Evolutionary conservation across 1,140 invertebrate genomes (phyloP).

Genomic region (Cylas formicarius): DNA sequence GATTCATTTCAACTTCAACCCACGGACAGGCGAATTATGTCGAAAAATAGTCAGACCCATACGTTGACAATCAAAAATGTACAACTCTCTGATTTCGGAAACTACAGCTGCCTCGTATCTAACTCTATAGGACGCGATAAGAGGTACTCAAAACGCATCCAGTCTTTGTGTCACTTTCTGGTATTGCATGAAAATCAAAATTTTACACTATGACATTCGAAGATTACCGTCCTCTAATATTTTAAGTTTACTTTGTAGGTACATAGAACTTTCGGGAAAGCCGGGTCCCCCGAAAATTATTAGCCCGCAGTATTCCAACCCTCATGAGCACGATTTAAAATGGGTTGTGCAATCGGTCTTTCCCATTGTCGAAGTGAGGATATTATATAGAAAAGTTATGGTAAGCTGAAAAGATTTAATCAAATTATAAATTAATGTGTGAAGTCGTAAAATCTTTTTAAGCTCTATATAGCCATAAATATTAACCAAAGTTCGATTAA

Average conservation of each 20-base stretch:
- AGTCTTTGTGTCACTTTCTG: too few relatives aligned
- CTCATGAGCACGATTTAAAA: conserved; percentile 51
- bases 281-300: conserved; percentile 58
- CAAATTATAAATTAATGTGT: conserved; percentile 1
- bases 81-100: conserved; percentile 46
- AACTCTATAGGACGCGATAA: conserved; percentile 61
- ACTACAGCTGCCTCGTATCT: conserved; percentile 60
- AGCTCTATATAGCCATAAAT: too few relatives aligned
- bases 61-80: conserved; percentile 44
- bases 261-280: conserved; percentile 58
- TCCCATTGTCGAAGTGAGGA: conserved; percentile 54
- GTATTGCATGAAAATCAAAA: too few relatives aligned
- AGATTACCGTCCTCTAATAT: neutral
- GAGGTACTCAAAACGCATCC: too few relatives aligned
- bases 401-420: conserved; percentile 41
- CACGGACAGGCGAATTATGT: conserved; percentile 44
- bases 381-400: conserved; percentile 56
- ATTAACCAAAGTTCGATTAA: too few relatives aligned
- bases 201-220: too few relatives aligned
- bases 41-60: conserved; percentile 42
- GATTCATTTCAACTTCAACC: conserved; percentile 46
- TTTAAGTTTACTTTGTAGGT: conserved; percentile 27
- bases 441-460: conserved; percentile 1
- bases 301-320: conserved; percentile 52
- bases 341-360: conserved; percentile 60